phyloP scores from a whole-genome alignment of 2,113 vertebrate species.

The Peromyscus leucopus region DNA sequence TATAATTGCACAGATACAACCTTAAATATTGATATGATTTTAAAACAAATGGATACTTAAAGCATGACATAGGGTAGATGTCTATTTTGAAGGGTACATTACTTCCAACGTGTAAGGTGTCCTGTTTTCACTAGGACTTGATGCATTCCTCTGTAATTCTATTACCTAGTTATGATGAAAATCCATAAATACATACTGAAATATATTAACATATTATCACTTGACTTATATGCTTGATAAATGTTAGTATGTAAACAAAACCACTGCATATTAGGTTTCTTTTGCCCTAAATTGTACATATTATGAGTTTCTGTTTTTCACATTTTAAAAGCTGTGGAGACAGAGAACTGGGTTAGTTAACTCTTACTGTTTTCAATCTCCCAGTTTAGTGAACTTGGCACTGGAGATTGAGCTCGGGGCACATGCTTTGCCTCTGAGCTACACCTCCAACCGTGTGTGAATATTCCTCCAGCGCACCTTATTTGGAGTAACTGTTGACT shows the following conservation, averaged over 20 bases:
- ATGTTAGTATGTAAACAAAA: neutral
- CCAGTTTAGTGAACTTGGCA: neutral
- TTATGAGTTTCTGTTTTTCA: neutral
- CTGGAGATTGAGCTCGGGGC: neutral
- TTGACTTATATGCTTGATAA: neutral
- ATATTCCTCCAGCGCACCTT: neutral
- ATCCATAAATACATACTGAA: neutral
- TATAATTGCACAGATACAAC: neutral
- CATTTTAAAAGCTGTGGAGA: neutral
- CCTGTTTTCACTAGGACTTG: slow-evolving; percentile 7
- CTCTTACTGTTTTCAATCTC: neutral
- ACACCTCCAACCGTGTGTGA: neutral
- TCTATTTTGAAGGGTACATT: neutral
- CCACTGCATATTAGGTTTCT: neutral
- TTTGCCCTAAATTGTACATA: neutral
- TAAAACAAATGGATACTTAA: neutral
- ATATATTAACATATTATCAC: neutral
- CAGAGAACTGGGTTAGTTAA: neutral
- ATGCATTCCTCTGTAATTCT: slow-evolving; percentile 21
- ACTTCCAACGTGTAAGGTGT: neutral
- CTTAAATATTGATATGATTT: neutral
- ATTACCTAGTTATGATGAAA: neutral
- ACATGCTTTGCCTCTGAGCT: neutral
- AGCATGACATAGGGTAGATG: neutral
- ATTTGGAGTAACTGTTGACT: neutral